Evolutionary conservation across 2,888 invertebrate species (phyloP).

Genomic region (Subacronicta megacephala): DNA sequence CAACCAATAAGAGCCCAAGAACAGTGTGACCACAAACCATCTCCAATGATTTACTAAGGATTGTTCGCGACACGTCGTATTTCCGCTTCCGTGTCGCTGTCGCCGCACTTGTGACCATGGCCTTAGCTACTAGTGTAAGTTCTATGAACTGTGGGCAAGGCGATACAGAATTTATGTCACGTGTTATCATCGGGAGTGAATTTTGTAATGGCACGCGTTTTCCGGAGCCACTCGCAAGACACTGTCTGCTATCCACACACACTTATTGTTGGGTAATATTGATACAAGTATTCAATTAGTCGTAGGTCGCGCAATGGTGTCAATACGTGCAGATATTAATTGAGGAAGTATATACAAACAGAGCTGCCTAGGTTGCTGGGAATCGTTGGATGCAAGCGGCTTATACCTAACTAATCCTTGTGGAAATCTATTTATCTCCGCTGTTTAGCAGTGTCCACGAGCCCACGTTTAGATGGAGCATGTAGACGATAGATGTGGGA

Average conservation of each 20-base stretch:
- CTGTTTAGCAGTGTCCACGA: no score
- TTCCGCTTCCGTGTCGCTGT: conserved; percentile 35
- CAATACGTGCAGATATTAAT: conserved; percentile 28
- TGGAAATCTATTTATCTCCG: no score
- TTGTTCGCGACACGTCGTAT: conserved; percentile 10
- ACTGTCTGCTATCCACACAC: conserved; percentile 23
- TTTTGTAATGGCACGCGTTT: conserved; percentile 82
- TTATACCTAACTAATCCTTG: no score
- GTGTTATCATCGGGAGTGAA: conserved; percentile 77
- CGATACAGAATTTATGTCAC: conserved; percentile 85
- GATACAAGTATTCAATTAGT: conserved; percentile 45
- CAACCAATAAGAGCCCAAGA: neutral
- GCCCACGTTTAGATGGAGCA: no score
- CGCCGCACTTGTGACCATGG: conserved; percentile 35
- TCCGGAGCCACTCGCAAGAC: conserved; percentile 68
- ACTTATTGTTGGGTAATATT: conserved; percentile 15
- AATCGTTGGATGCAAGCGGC: no score
- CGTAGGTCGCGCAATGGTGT: conserved; percentile 32
- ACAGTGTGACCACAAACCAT: conserved; percentile 1
- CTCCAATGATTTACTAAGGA: neutral
- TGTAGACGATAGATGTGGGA: no score
- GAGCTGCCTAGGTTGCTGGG: no score
- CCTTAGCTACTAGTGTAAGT: conserved; percentile 71
- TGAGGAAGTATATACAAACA: neutral
- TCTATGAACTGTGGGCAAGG: conserved; percentile 80